Evolutionary conservation across 1,140 invertebrate genomes (phyloP).

Genomic region (Rhyzopertha dominica): DNA sequence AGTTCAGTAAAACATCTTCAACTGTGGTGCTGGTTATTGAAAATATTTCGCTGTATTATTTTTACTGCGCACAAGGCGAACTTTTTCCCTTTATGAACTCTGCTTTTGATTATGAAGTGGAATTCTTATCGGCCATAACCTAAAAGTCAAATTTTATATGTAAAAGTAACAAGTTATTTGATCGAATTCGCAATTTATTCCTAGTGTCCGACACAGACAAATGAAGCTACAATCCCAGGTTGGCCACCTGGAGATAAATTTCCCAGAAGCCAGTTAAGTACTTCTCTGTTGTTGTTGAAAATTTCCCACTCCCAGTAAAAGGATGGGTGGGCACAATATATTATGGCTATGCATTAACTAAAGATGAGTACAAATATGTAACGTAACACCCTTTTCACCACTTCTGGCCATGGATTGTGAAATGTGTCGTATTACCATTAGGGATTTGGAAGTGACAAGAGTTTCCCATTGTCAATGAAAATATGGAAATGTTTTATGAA

Average conservation of each 20-base stretch:
- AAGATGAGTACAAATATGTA: conserved; percentile 70
- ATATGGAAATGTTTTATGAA: conserved; percentile 73
- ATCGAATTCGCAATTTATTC: conserved; percentile 62
- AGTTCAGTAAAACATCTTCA: conserved; percentile 61
- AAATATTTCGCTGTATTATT: conserved; percentile 70
- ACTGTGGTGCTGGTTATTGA: conserved; percentile 74
- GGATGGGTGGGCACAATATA: conserved; percentile 62
- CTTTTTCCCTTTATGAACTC: conserved; percentile 55
- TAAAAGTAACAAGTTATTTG: conserved; percentile 59
- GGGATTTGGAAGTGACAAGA: conserved; percentile 72
- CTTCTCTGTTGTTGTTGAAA: conserved; percentile 80
- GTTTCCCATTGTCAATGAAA: conserved; percentile 84
- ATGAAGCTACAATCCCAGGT: too few relatives aligned
- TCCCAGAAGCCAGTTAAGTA: conserved; percentile 69
- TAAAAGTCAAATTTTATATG: conserved; percentile 1
- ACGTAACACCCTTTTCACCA: conserved; percentile 71
- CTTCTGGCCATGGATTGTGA: conserved; percentile 93
- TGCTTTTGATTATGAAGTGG: conserved; percentile 60
- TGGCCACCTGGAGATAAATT: conserved; percentile 61
- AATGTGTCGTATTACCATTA: conserved; percentile 79
- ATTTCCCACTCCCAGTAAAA: conserved; percentile 75
- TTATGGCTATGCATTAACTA: conserved; percentile 64
- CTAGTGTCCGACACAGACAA: conserved; percentile 47
- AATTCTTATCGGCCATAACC: conserved; percentile 62
- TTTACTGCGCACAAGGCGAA: conserved; percentile 58